Evolutionary conservation across 2,113 vertebrate genomes (phyloP).

Genomic region (Phoxinus phoxinus): DNA sequence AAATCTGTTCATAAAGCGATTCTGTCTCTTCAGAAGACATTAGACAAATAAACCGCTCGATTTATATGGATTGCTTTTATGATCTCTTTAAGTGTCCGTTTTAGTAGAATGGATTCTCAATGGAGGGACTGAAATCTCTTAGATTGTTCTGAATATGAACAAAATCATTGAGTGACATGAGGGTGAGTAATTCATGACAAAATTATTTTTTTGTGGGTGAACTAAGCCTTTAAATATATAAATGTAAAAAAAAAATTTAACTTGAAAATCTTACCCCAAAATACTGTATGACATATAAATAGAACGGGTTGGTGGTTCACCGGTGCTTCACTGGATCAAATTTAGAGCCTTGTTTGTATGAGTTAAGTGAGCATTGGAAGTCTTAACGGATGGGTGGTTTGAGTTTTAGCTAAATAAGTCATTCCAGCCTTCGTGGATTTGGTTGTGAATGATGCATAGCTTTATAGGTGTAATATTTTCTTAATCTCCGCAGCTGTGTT

Average conservation of each 20-base stretch:
- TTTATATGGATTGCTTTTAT: not conserved
- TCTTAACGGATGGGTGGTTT: not conserved
- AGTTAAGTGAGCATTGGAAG: not conserved
- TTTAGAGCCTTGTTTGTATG: not conserved
- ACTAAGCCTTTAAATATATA: not conserved
- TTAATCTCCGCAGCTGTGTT: not conserved
- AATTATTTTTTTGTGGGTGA: not conserved
- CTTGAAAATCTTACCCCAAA: not conserved
- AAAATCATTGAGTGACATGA: not conserved
- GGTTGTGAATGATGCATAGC: slow-evolving; percentile 16
- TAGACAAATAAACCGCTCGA: not conserved
- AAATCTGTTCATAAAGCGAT: not conserved
- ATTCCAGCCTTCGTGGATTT: not conserved
- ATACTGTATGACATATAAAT: too few relatives aligned
- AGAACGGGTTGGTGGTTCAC: not conserved
- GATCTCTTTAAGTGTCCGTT: not conserved
- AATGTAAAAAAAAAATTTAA: not conserved
- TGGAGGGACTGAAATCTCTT: not conserved
- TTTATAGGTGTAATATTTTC: slow-evolving; percentile 17
- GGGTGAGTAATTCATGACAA: not conserved
- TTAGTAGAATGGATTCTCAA: not conserved
- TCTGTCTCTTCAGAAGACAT: not conserved
- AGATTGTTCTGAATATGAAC: not conserved
- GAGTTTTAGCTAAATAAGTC: not conserved
- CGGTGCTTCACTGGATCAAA: not conserved